phyloP scores from a whole-genome alignment of 2,797 vertebrate genomes.

The Sandelia bainsii region DNA sequence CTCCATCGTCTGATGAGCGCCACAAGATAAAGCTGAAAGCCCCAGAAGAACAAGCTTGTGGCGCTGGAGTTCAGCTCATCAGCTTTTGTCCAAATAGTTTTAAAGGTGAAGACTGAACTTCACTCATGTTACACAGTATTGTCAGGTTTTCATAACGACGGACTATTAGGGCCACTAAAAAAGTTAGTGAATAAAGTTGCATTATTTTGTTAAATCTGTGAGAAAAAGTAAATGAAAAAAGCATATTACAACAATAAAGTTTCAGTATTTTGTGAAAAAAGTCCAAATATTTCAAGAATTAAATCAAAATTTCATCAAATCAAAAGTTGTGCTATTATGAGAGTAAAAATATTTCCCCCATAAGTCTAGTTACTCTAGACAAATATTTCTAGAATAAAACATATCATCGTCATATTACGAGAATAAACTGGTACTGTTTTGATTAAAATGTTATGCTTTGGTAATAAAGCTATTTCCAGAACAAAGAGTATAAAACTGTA shows the following conservation, averaged over 20 bases:
- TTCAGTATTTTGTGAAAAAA: neutral
- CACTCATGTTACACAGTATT: neutral
- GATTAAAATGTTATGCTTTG: neutral
- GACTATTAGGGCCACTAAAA: constrained; percentile 9
- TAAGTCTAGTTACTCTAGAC: no score
- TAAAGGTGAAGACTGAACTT: constrained; percentile 5
- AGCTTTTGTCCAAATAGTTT: neutral
- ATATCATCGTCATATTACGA: no score
- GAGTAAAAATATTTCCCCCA: no score
- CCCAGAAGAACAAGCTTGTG: neutral
- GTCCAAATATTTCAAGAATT: neutral
- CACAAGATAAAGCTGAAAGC: neutral
- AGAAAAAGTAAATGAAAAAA: no score
- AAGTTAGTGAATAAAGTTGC: no score
- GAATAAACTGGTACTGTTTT: neutral
- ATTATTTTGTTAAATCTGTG: no score
- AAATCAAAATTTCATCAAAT: no score
- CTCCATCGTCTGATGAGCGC: neutral
- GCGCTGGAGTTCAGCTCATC: no score
- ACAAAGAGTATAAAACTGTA: neutral
- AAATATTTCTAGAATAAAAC: no score
- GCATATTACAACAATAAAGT: no score
- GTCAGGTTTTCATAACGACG: neutral
- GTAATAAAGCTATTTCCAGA: neutral
- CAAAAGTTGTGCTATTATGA: no score